Base-by-base conservation (phyloP, 2,888 invertebrate species). In the Odontocerum albicorne region DNA sequence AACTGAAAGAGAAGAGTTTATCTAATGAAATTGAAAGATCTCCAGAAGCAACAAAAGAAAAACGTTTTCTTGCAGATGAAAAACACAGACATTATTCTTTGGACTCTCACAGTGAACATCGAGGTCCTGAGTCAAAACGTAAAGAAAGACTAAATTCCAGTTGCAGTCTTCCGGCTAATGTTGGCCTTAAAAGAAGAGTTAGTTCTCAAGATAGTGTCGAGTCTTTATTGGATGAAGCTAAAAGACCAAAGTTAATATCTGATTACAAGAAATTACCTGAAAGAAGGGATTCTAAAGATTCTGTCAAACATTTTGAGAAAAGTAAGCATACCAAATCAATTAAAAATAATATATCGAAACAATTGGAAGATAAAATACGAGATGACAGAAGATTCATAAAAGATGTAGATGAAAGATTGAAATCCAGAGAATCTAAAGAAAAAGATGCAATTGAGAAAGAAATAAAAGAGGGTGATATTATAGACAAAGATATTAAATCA, bases 141-240 rank as follows among this genome's bases (percentile, higher is more conserved):
- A 83, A 84, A 69, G 84, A 85, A 65, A 75, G 83, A 38, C 73
- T 81, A 52, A 84, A 81, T 68, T 78, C 77, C 1, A 75, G 74
- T 67, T 77, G 77, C 32, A 83, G 81, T 68, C 71, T 84, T 62
- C 85, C 85, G 3, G 82, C 85, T 2, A 80, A 80, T 55, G 80
- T 87, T 21, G 82, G 86, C 1, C 75, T 80, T 52, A 92, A 92
- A 70, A 79, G 92, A 45, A 80, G 91, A 56, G 81, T 89, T 66
- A 90, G 90, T 61, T 88, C 88, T 1, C 90, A 91, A 67, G 91
- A 91, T 55, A 81, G 80, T 65, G 63, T 76, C 45, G 82, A 83
- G 62, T 72, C 72, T 47, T 67, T 78, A 2, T 73, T 76, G 47
- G 86, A 88, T 57, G 82, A 83, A 10, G 67, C 76, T 2, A 88